Base-by-base conservation (phyloP, 2,888 invertebrate species). In the Alviniconcha strummeri region DNA sequence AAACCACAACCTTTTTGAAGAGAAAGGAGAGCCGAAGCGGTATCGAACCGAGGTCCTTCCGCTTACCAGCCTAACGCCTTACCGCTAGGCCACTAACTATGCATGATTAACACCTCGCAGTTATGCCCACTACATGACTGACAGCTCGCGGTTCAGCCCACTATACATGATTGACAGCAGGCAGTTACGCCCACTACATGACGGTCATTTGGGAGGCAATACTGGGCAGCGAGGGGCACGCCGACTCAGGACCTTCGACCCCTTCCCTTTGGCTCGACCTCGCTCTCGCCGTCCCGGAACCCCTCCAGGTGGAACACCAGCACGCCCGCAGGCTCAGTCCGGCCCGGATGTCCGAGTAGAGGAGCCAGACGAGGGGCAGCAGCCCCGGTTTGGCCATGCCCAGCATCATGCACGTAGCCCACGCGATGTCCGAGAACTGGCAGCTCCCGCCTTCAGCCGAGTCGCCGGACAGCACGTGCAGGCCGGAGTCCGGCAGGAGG, bases 351-450 rank as follows among this genome's bases (percentile, higher is more conserved):
- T 87, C 87, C 7, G 85, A 69, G 64, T 85, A 85, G 5, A 85
- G 79, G 6, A 87, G 80, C 85, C 86, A 85, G 36, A 84, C 82
- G 2, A 87, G 56, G 13, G 87, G 87, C 81, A 85, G 81, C 13
- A 85, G 71, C 5, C 87, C 87, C 1, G 87, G 80, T 57, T 87
- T 87, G 52, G 85, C 72, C 85, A 87, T 86, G 15, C 79, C 81
- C 80, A 83, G 15, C 57, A 80, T 71, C 79, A 86, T 86, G 64
- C 83, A 84, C 5, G 69, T 74, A 0, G 85, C 84, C 87, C 87
- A 87, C 5, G 74, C 81, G 0, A 82, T 77, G 67, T 85, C 84
- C 6, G 85, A 85, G 19, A 78, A 80, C 19, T 83, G 84, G 71
- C 87, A 87, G 5, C 60, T 8, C 52, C 52, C 76, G 54, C 36